Percentiles rank a stretch among this genome's conserved stretches.
These are phyloP conservation scores for Bombylius discolor DNA, from an alignment of 2,888 invertebrate species.

Conservation along the genomic window DNA sequence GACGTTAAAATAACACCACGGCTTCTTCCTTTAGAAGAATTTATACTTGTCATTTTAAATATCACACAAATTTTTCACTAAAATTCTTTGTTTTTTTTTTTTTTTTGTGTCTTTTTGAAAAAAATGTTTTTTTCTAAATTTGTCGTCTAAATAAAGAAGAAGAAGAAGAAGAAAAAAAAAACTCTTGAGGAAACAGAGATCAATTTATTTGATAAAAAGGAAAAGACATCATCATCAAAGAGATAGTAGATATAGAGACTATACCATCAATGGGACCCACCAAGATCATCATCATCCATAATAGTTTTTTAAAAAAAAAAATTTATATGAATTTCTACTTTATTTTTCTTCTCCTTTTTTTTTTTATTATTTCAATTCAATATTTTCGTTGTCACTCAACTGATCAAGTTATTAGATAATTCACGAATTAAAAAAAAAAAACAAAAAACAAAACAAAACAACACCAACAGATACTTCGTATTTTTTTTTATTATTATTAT, in stretches of 20 bases:
- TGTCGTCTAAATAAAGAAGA: neutral
- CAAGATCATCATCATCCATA: neutral
- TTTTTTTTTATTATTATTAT: no score
- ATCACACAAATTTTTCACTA: neutral
- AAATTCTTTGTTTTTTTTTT: neutral
- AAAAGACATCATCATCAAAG: neutral
- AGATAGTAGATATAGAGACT: neutral
- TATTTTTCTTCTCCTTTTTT: no score
- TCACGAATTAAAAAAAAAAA: no score
- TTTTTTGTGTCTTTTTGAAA: no score
- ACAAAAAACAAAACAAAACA: no score
- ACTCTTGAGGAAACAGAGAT: neutral
- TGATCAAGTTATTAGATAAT: neutral
- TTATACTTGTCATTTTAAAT: neutral
- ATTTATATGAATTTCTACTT: no score
- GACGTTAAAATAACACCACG: neutral
- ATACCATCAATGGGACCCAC: neutral
- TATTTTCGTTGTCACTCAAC: neutral
- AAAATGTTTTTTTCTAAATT: neutral
- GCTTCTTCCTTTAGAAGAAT: neutral
- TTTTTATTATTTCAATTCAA: neutral
- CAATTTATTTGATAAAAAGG: neutral
- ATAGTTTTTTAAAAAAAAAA: no score
- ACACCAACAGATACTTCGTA: no score
- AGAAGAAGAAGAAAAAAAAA: neutral